phyloP scores from a whole-genome alignment of 2,113 vertebrate genomes.

The Piaya cayana region DNA sequence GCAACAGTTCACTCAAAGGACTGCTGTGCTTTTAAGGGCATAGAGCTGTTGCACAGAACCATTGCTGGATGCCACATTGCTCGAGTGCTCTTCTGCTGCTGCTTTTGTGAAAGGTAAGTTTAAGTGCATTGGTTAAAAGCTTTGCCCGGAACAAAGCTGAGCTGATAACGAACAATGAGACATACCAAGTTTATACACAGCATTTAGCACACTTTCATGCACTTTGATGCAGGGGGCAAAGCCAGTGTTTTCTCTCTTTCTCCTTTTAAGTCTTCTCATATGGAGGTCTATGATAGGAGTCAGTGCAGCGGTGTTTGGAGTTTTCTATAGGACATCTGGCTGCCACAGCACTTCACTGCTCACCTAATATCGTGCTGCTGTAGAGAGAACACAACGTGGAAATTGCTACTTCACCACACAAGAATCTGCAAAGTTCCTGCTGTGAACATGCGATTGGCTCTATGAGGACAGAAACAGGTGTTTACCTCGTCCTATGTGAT shows the following conservation, averaged over 20 bases:
- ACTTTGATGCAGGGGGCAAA: background rate
- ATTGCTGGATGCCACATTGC: background rate
- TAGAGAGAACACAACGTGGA: background rate
- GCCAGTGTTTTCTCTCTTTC: fast-evolving
- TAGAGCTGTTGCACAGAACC: background rate
- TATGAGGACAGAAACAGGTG: background rate
- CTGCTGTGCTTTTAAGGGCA: background rate
- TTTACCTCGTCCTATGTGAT: slow-evolving; percentile 5
- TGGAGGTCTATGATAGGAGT: fast-evolving
- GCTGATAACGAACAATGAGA: fast-evolving
- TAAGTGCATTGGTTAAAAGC: background rate
- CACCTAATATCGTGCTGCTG: background rate
- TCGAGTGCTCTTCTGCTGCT: background rate
- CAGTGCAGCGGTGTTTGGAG: fast-evolving
- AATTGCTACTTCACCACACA: background rate
- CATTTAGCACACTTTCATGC: fast-evolving
- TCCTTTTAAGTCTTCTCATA: fast-evolving
- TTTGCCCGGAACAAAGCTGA: background rate
- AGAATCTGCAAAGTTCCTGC: background rate
- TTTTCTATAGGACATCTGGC: background rate
- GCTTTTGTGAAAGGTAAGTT: background rate
- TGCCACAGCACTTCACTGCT: background rate
- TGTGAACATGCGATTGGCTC: background rate
- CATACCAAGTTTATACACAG: fast-evolving
- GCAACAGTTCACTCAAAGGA: background rate